phyloP scores from a whole-genome alignment of 2,113 vertebrate species.

The Saccopteryx bilineata region DNA sequence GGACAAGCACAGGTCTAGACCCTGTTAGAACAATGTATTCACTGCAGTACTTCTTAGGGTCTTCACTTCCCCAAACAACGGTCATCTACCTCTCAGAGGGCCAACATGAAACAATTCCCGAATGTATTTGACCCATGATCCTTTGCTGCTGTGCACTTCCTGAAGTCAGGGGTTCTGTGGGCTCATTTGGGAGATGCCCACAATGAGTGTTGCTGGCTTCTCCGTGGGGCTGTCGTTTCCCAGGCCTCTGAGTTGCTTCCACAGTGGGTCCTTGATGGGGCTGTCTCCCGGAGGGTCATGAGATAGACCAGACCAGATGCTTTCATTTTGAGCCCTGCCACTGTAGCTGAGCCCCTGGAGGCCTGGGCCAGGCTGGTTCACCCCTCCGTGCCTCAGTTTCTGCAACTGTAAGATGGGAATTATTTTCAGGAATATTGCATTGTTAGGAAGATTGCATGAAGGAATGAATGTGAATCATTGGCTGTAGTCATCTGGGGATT shows the following conservation, averaged over 20 bases:
- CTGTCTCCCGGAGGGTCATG: not conserved
- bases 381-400: not conserved
- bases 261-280: not conserved
- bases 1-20: not conserved
- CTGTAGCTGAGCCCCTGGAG: not conserved
- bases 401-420: not conserved
- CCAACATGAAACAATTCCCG: not conserved
- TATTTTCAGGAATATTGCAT: too few species aligned
- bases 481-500: not conserved
- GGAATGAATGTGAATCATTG: rapidly evolving
- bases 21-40: rapidly evolving
- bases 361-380: not conserved
- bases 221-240: not conserved
- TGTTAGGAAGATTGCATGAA: not conserved
- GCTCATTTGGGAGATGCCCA: too few species aligned
- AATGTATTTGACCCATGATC: not conserved
- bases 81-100: rapidly evolving
- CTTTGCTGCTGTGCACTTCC: not conserved
- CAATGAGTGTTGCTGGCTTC: not conserved
- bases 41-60: not conserved
- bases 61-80: not conserved
- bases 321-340: not conserved
- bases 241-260: not conserved
- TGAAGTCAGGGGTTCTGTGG: rapidly evolving
- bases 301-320: not conserved